phyloP scores from a whole-genome alignment of 2,113 vertebrate species.

The Taurulus bubalis region DNA sequence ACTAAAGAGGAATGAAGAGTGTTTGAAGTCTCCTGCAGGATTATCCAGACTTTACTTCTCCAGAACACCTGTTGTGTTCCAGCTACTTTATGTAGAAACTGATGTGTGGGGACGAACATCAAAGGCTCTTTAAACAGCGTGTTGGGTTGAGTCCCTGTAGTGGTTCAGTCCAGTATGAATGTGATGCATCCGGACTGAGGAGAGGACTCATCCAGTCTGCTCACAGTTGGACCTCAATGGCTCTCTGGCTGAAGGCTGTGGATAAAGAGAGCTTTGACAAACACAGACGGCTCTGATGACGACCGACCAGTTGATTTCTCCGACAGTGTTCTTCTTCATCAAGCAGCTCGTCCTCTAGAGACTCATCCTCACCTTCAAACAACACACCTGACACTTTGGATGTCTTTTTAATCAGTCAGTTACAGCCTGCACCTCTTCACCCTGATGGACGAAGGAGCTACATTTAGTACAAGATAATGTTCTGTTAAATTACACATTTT shows the following conservation, averaged over 20 bases:
- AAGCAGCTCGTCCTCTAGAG: too few species aligned
- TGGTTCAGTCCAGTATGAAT: neutral
- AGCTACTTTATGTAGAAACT: neutral
- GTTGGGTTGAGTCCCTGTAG: too few species aligned
- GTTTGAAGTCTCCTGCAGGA: neutral
- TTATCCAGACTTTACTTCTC: neutral
- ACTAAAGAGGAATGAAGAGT: neutral
- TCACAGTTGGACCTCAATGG: conserved; percentile 16
- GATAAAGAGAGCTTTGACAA: conserved; percentile 5
- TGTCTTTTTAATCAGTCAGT: neutral
- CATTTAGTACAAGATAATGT: neutral
- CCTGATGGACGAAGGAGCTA: neutral
- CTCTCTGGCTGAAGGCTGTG: conserved; percentile 8
- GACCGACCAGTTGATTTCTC: neutral
- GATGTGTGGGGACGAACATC: neutral
- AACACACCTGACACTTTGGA: neutral
- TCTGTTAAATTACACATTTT: neutral
- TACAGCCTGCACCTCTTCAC: neutral
- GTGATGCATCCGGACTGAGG: neutral
- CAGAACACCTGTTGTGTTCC: neutral
- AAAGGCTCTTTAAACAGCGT: too few species aligned
- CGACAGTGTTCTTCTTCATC: neutral
- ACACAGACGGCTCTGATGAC: neutral
- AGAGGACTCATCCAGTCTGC: neutral
- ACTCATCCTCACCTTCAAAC: neutral